Evolutionary conservation across 2,797 vertebrate species (phyloP), one percentile per base, ranked within the genome.

Genomic region (Tangara arthus): DNA sequence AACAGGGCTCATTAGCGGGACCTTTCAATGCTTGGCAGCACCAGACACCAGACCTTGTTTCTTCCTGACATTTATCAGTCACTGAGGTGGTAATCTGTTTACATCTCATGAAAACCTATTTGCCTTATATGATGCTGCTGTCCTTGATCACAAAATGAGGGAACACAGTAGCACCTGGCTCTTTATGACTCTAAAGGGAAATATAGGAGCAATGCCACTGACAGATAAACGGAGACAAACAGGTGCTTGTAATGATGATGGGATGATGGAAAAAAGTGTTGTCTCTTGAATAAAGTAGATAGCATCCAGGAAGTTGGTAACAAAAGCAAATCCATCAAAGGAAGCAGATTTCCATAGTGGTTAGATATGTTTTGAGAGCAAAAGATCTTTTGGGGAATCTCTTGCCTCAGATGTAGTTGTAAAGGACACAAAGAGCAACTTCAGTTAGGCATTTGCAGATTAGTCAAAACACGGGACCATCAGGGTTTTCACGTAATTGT

Each of bases 41-140:
- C 47, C 44, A 84, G 39, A 77, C 63, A 92, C 16, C 24, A 63
- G 72, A 75, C 34, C 32, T 63, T 91, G 76, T 64, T 66, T 56
- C 18, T 8, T 21, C 26, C 30, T 66, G 69, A 86, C 27, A 80
- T 89, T 93, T 93, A 65, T 60, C 37, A 66, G 35, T 81, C 41
- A 73, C 73, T 64, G 82, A 68, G 81, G 42, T 55, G 64, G 55
- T 79, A 89, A 90, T 88, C 53, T 82, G 28, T 89, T 94, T 84
- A 94, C 50, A 87, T 35, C 26, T 72, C 4, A 5, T 90, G 69
- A 73, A 93, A 95, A 90, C 16, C 49, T 93, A 6, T 94, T 96
- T 96, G 68, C 35, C 52, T 80, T 39, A 32, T 53, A 65, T n/a
- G 78, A 92, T 83, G 41, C 34, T 81, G 24, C 11, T 92, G 85